Evolutionary conservation across 2,888 invertebrate species (phyloP), one percentile per base, ranked within the genome.

Genomic region (Thyatira batis): DNA sequence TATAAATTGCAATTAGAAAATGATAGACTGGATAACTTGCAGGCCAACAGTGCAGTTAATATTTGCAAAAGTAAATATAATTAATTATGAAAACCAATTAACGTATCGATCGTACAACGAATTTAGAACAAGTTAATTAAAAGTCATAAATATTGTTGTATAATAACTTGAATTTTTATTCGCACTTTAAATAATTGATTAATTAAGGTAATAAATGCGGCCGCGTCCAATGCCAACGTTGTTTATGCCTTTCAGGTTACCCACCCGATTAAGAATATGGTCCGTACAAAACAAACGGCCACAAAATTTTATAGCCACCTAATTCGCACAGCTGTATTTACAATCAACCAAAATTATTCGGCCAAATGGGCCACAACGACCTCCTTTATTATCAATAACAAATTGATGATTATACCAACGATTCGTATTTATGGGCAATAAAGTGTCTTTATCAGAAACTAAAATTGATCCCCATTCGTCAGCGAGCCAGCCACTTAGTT

Each of bases 401-500:
- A 73, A 77, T 74, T 70, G 64, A 61, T 59, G 58, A 59, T 70
- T 69, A 59, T 58, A 52, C 57, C 54, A 54, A 30, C 50, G 48
- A 60, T 54, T 56, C 58, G 61, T 58, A 58, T 71, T 67, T 68
- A 76, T 69, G 60, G 60, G 59, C 65, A 70, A 76, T 80, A 77
- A 78, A 74, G 74, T 63, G 68, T 66, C 65, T 75, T 77, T 72
- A 79, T 81, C 71, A 58, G 54, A 51, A 68, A 65, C 65, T 60
- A 55, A 65, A 80, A 74, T 75, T 75, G 75, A 78, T 76, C 66
- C 73, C 76, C 78, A 84, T 85, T 82, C 80, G 78, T 87, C 85
- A 82, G 71, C 65, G 61, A 65, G 63, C 64, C 69, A 48, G 17
- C 17, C 46, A 25, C 23, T 23, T 25, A 55, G 65, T 46, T 17